A percentile compares a stretch with the other conserved stretches of the same genome.
phyloP scores from a whole-genome alignment of 1,140 invertebrate species.

The Eriocheir sinensis region DNA sequence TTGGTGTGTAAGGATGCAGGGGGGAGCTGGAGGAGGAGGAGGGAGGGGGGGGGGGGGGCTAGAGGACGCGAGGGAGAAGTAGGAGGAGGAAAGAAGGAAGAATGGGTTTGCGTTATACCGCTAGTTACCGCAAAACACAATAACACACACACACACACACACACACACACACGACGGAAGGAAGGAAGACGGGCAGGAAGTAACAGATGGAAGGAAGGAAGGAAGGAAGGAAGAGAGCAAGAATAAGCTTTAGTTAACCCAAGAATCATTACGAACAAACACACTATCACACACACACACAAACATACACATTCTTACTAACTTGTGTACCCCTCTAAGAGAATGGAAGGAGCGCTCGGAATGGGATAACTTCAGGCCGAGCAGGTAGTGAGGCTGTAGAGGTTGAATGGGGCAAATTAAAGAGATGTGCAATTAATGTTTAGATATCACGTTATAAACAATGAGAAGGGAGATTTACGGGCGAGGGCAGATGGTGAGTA shows the following conservation, averaged over 20 bases:
- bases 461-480: too few species aligned
- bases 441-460: too few species aligned
- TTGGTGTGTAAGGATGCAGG: not conserved
- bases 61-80: slow-evolving; percentile 35
- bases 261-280: not conserved
- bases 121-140: not conserved
- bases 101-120: not conserved
- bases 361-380: too few species aligned
- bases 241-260: too few species aligned
- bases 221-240: not conserved
- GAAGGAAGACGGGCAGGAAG: not conserved
- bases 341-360: too few species aligned
- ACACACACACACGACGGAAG: too few species aligned
- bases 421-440: too few species aligned
- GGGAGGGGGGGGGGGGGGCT: not conserved
- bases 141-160: not conserved
- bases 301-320: not conserved
- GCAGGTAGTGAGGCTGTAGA: too few species aligned
- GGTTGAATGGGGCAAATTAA: too few species aligned
- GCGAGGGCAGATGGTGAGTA: too few species aligned
- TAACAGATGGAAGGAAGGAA: not conserved
- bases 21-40: not conserved
- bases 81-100: slow-evolving; percentile 32
- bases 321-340: slow-evolving; percentile 20
- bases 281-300: not conserved